Base-by-base conservation (phyloP, 2,888 invertebrate species). In the Sinopyrophorus schimmeli region DNA sequence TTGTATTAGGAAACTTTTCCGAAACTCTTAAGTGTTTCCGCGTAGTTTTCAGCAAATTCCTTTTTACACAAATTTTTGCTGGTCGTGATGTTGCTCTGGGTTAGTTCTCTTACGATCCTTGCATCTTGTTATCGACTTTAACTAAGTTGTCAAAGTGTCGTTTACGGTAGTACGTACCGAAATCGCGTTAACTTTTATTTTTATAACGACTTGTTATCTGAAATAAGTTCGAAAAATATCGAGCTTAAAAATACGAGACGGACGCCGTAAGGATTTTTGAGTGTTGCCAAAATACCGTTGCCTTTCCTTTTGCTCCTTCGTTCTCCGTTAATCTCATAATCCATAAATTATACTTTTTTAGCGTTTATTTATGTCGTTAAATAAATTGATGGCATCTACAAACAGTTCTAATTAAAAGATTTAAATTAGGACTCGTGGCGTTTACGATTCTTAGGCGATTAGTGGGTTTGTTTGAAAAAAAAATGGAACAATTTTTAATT, bases 1-100 rank as follows among this genome's bases (percentile, higher is more conserved):
- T n/a, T n/a, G n/a, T n/a, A n/a, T n/a, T n/a, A 10, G 28, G 32
- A 15, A 41, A 32, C 16, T 32, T n/a, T n/a, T n/a, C 26, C 14
- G 26, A 9, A 26, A 26, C 38, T 26, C 16, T 26, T 17, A 16
- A 9, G 12, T 24, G 9, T 15, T 24, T n/a, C 12, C 12, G 38
- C 27, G 27, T 12, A n/a, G n/a, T n/a, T n/a, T n/a, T n/a, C n/a
- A n/a, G 21, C 21, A 21, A 21, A 3, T 21, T 9, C 9, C 2
- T 21, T 21, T 21, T 21, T 9, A 21, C 5, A 2, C 21, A 21
- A 9, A 21, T 7, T 4, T 21, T 21, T 4, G 21, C 5, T 21
- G 21, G 21, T 2, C 9, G 9, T n/a, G n/a, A n/a, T n/a, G n/a
- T n/a, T n/a, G 9, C 7, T 5, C n/a, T 5, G 21, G 9, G 9